phyloP scores from a whole-genome alignment of 2,113 vertebrate species.

The Bolborhynchus lineola region DNA sequence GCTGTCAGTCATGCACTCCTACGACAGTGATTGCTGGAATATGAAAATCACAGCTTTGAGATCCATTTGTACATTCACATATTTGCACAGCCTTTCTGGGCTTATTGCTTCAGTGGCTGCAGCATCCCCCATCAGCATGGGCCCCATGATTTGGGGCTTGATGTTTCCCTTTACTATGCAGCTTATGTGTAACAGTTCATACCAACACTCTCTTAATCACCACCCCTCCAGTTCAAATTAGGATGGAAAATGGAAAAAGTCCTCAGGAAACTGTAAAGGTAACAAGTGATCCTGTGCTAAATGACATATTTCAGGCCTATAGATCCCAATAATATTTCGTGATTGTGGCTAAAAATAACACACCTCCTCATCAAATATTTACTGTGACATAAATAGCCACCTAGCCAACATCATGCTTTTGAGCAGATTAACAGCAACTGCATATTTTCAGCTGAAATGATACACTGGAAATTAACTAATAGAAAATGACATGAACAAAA shows the following conservation, averaged over 20 bases:
- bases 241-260: neutral
- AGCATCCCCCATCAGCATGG: neutral
- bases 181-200: neutral
- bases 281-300: neutral
- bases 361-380: slow-evolving; percentile 23
- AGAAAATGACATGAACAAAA: neutral
- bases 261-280: neutral
- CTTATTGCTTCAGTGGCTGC: neutral
- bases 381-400: neutral
- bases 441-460: slow-evolving; percentile 6
- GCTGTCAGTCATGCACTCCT: slow-evolving; percentile 45
- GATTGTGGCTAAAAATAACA: slow-evolving; percentile 15
- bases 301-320: neutral
- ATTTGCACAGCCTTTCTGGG: neutral
- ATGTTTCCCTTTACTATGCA: neutral
- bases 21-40: neutral
- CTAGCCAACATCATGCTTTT: neutral
- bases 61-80: neutral
- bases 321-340: neutral
- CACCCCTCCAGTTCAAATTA: neutral
- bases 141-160: neutral
- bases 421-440: neutral
- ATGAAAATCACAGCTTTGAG: slow-evolving; percentile 7
- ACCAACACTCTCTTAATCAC: neutral
- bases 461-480: neutral